phyloP scores from a whole-genome alignment of 2,888 invertebrate species.

The Nysson spinosus region DNA sequence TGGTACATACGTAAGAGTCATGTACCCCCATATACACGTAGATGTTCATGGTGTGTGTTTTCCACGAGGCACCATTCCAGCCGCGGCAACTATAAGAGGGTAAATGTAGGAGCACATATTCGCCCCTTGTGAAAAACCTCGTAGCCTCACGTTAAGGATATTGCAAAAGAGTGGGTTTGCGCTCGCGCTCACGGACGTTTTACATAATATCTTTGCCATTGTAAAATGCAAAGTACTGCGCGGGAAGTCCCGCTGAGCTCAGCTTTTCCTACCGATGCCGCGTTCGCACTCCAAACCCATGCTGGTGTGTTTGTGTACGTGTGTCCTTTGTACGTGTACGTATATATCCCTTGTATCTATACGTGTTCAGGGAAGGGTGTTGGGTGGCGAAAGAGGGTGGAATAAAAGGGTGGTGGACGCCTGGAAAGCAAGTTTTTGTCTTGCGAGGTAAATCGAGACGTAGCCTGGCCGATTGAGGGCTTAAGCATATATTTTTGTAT shows the following conservation, averaged over 20 bases:
- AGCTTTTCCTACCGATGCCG: constrained; percentile 67
- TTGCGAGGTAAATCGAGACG: constrained; percentile 69
- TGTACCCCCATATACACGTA: neutral
- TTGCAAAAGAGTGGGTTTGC: constrained; percentile 42
- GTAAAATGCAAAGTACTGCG: constrained; percentile 72
- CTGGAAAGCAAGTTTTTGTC: constrained; percentile 67
- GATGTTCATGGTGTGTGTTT: neutral
- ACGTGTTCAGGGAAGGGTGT: constrained; percentile 28
- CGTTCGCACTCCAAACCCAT: constrained; percentile 58
- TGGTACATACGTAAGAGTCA: neutral
- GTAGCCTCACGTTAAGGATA: neutral
- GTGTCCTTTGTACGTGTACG: too few relatives aligned
- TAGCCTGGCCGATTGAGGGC: constrained; percentile 63
- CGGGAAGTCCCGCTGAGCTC: constrained; percentile 65
- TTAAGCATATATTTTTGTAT: constrained; percentile 66
- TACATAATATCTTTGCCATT: constrained; percentile 74
- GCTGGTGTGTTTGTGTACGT: constrained; percentile 11
- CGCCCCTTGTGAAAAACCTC: neutral
- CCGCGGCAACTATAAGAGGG: too few relatives aligned
- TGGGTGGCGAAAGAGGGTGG: constrained; percentile 17
- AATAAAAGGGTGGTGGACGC: constrained; percentile 27
- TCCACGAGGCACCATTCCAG: too few relatives aligned
- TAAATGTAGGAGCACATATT: too few relatives aligned
- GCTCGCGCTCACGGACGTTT: constrained; percentile 56
- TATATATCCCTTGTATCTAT: too few relatives aligned